Base-by-base conservation (phyloP, 2,113 vertebrate genomes). In the Acrocephalus arundinaceus region DNA sequence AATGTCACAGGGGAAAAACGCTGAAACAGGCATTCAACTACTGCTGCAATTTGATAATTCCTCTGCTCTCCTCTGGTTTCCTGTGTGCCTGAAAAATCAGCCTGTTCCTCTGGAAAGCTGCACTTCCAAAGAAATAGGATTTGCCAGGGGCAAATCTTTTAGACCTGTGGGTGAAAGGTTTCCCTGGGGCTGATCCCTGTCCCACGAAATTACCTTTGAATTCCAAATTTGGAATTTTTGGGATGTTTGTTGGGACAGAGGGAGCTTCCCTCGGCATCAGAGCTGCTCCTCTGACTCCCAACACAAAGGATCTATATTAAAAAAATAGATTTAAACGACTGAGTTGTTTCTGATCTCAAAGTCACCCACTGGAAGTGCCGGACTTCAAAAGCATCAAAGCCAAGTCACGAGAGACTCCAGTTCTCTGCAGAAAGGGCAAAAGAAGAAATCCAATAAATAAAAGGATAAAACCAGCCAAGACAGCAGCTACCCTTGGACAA, bases 1-100 rank as follows among this genome's bases (percentile, higher is more conserved):
- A 91, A 91, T 76, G 95, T 96, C 94, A 95, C 89, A 54, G 57
- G 93, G 93, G 94, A 91, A 91, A 97, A 91, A 41, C 27, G 84
- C 58, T 96, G 91, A 95, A 92, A 51, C 78, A 88, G 89, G 94
- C 71, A 54, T 65, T 96, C 86, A 95, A 3, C 49, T 85, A 1
- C 57, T 87, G 46, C 49, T 93, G 91, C 89, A 93, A 48, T 96
- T 79, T 76, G 54, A 92, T 91, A 49, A 87, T 91, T 95, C 82
- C 85, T 46, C 75, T 14, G 2, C 35, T 55, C 76, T 71, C 72
- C n/a, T 63, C 89, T 75, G 91, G 28, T 23, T 94, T 87, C 12
- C 4, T 37, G 54, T 2, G 30, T 49, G 67, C 66, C 46, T 8
- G 49, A 49, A 87, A 89, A 93, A 95, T 79, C 74, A 85, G 66